Conservation (phyloP, 2,888 invertebrate genomes). For the Neoscelio sp. region DNA sequence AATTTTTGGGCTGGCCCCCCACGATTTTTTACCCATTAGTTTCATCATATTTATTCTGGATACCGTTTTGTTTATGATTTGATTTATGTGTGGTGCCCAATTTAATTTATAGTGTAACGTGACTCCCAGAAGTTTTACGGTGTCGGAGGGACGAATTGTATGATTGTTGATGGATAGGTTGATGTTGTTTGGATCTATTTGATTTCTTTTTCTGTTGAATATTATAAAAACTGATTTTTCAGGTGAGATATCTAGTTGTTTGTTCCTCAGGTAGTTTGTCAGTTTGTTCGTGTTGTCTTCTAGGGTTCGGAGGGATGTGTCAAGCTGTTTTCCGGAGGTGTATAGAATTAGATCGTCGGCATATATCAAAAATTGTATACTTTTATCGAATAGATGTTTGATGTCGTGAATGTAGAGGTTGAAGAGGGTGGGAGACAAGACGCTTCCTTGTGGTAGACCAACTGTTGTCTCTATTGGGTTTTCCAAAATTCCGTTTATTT, state of each 20-base stretch:
- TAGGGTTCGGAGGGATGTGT: too few relatives aligned
- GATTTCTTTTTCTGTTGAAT: too few relatives aligned
- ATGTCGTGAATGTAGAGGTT: not conserved
- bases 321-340: too few relatives aligned
- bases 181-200: not conserved
- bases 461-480: not conserved
- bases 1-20: not conserved
- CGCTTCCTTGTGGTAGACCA: not conserved
- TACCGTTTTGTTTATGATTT: not conserved
- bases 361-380: not conserved
- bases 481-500: not conserved
- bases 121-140: not conserved
- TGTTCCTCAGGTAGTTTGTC: too few relatives aligned
- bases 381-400: too few relatives aligned
- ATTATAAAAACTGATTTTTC: too few relatives aligned
- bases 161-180: not conserved
- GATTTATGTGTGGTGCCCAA: not conserved
- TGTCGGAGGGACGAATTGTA: not conserved
- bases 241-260: too few relatives aligned
- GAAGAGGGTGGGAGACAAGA: not conserved
- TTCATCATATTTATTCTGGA: constrained; percentile 1
- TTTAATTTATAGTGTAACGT: not conserved
- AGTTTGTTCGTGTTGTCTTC: too few relatives aligned
- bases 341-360: not conserved
- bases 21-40: not conserved